Evolutionary conservation across 1,140 invertebrate species (phyloP), one percentile per base, ranked within the genome.

Genomic region (Ceratoteleas bidentatus): DNA sequence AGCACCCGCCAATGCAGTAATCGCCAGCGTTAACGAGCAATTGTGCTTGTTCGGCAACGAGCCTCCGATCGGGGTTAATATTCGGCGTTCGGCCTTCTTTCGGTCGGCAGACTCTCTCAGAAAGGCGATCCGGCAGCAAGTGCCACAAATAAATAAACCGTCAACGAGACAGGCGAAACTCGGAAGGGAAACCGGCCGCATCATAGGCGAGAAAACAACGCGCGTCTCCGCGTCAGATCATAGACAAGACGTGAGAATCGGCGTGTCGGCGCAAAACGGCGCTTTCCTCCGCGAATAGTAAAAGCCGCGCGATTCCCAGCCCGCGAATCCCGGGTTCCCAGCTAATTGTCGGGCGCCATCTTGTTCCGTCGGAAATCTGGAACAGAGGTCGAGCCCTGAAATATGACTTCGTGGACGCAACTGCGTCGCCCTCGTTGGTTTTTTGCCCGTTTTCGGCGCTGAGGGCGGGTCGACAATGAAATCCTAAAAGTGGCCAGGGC

Each of bases 401-500:
- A 70, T 70, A 65, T 65, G 70, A 58, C 53, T 64, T 80, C 52
- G 62, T 62, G 54, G 14, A 62, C 45, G 36, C 32, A 33, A 52
- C n/a, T 9, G 64, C 56, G 8, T 32, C 45, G 11, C 2, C 0
- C 13, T 15, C 45, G 10, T 47, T 47, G 10, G 38, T 53, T 60
- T 40, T 9, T 62, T 13, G 7, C 36, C 10, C 13, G 64, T 74
- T 72, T 84, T 78, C 70, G 57, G 62, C 56, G 60, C 61, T 36
- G 57, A 84, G 61, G 74, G 81, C 74, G 80, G 85, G 79, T 64
- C 66, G 77, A 72, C 69, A 78, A 72, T 84, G 87, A 87, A 89
- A 88, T 84, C 65, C 74, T 77, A 86, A 76, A 81, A 83, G 80
- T 53, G 65, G 54, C 52, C 34, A 47, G 76, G 80, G 62, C 79